Base-by-base conservation (phyloP, 1,140 invertebrate genomes). In the Dendrolimus kikuchii region DNA sequence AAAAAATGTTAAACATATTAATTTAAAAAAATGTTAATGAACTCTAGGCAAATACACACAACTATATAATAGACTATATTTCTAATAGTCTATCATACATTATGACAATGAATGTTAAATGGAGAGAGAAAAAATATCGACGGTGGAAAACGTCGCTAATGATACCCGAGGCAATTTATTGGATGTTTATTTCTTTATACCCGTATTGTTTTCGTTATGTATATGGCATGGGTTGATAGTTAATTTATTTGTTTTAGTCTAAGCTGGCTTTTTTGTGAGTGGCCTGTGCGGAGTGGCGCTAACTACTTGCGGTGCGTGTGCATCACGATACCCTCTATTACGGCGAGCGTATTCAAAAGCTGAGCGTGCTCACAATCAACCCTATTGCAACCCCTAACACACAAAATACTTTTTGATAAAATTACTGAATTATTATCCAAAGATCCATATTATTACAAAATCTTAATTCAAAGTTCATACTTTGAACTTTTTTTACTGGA, bases 231-330 rank as follows among this genome's bases (percentile, higher is more conserved):
- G 44, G 62, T 77, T 59, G 58, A 72, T 60, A 78, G 77, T 83
- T 83, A 81, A 81, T 77, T 74, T 50, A 70, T 79, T 79, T 78
- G 71, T 79, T 80, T 68, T 78, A 79, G 77, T 74, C 61, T 53
- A 81, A 81, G 74, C 72, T 66, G 66, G 73, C 74, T 65, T 69
- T 80, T 50, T 62, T 73, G 74, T 81, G 60, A 79, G 73, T 75
- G 61, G 66, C 62, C 60, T 42, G 74, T 75, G 75, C 75, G 64
- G 59, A 60, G 57, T 56, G 45, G 52, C 51, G 51, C 64, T 71
- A 70, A 62, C 68, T 78, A 74, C 67, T 63, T 61, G 54, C 49
- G 46, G 55, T 69, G 64, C 56, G 40, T 56, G 44, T 47, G 59
- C 46, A 23, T 23, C 23, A 2, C 23, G 23, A 45, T 45, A 45